phyloP scores from a whole-genome alignment of 1,140 invertebrate genomes.

The Chrysopa pallens region DNA sequence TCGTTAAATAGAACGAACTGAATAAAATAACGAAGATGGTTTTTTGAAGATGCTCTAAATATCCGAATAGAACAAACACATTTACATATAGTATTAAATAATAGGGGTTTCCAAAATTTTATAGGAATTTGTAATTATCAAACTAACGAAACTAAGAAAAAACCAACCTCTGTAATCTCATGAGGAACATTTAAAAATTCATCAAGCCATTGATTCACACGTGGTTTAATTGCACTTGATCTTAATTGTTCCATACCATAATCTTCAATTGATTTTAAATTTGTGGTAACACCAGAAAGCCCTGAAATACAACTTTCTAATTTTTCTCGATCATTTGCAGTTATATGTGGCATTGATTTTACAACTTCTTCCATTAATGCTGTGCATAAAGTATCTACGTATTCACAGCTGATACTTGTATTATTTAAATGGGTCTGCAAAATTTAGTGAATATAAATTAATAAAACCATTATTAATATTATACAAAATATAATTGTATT shows the following conservation, averaged over 20 bases:
- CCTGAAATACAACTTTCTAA: conserved; percentile 60
- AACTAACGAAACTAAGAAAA: too few relatives aligned
- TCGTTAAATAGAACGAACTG: too few relatives aligned
- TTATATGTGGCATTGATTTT: conserved; percentile 38
- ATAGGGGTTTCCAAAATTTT: too few relatives aligned
- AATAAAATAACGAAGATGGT: too few relatives aligned
- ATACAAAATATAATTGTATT: too few relatives aligned
- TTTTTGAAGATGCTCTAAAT: too few relatives aligned
- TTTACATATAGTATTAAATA: too few relatives aligned
- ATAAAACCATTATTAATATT: too few relatives aligned
- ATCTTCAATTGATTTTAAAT: conserved; percentile 61
- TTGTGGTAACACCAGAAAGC: conserved; percentile 50
- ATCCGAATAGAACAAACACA: too few relatives aligned
- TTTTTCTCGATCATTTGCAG: conserved; percentile 44
- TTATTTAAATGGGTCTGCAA: conserved; percentile 77
- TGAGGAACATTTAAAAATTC: conserved; percentile 61
- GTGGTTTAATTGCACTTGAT: conserved; percentile 66
- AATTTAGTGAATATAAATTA: neutral
- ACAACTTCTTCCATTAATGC: conserved; percentile 53
- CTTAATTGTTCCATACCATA: conserved; percentile 73
- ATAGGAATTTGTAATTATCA: too few relatives aligned
- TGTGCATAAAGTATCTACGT: conserved; percentile 61
- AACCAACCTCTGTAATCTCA: conserved; percentile 57
- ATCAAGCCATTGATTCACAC: conserved; percentile 75
- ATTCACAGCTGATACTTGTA: conserved; percentile 81